Base-by-base conservation (phyloP, 2,797 vertebrate genomes). In the Tachyglossus aculeatus region DNA sequence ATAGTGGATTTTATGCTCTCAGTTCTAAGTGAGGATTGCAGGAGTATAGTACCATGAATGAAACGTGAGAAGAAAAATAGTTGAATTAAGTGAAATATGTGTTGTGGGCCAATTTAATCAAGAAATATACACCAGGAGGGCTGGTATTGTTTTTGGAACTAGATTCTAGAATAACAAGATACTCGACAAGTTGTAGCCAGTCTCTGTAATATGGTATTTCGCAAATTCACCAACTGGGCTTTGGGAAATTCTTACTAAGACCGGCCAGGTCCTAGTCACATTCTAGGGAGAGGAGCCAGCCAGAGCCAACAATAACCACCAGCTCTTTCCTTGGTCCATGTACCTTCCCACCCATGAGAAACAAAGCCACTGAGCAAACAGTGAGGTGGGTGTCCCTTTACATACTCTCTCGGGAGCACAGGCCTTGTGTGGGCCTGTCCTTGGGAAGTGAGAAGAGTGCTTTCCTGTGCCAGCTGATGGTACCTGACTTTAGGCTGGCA, bases 131-230 rank as follows among this genome's bases (percentile, higher is more conserved):
- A 66, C 84, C 61, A 74, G 64, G n/a, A n/a, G n/a, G 31, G 12
- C 16, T 14, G 13, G 13, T 82, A 69, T 83, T 88, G 63, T 67
- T 90, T 86, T 87, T 87, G 86, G 87, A 86, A 66, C 65, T 57
- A 24, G 3, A n/a, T 76, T 59, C 25, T 4, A 73, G 59, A 78
- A 79, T 74, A 84, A 50, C 59, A 78, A 54, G 81, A 9, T 67
- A 12, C 51, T 45, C 70, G 82, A 57, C 65, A 63, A 63, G 71
- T 74, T 69, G 44, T 37, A 78, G 71, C 82, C 65, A 70, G 80
- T 61, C 70, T 73, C 37, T 22, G 38, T 5, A 61, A 59, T 22
- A 7, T 29, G 71, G 73, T 61, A 29, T 27, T 77, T 69, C 58
- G 4, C 1, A 12, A 56, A 32, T 60, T 79, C 79, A 60, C 44